Conservation (phyloP, 2,797 vertebrate species). For the Rhadinocentrus ornatus region DNA sequence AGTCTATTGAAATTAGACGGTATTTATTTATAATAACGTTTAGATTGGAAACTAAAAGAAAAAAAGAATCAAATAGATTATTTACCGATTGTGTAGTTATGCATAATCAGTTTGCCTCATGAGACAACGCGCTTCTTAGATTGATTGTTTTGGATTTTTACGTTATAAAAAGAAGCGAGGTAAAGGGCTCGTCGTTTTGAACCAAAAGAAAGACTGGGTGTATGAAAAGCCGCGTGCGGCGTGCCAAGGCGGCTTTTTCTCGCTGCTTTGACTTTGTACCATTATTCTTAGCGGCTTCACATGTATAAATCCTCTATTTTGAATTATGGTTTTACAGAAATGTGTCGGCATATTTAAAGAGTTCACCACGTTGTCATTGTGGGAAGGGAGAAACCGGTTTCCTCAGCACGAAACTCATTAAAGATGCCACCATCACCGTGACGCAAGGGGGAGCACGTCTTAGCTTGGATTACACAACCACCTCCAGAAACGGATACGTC, state of each 20-base stretch:
- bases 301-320: background rate
- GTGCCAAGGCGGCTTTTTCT: background rate
- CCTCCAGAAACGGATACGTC: slow-evolving; percentile 7
- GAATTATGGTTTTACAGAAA: background rate
- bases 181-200: background rate
- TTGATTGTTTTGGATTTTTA: background rate
- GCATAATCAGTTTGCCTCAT: background rate
- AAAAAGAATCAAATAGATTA: background rate
- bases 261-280: slow-evolving; percentile 9
- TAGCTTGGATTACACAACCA: slow-evolving; percentile 28
- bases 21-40: background rate
- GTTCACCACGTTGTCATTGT: background rate
- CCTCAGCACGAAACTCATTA: background rate
- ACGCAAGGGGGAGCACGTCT: background rate
- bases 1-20: background rate
- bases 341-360: background rate
- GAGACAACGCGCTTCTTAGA: background rate
- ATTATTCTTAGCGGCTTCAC: background rate
- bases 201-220: background rate
- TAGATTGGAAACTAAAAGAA: background rate
- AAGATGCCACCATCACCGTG: background rate
- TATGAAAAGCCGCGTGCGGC: background rate
- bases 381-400: background rate
- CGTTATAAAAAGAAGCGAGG: background rate
- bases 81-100: background rate